Evolutionary conservation across 2,113 vertebrate genomes (phyloP).

Genomic region (Microtus montanus): DNA sequence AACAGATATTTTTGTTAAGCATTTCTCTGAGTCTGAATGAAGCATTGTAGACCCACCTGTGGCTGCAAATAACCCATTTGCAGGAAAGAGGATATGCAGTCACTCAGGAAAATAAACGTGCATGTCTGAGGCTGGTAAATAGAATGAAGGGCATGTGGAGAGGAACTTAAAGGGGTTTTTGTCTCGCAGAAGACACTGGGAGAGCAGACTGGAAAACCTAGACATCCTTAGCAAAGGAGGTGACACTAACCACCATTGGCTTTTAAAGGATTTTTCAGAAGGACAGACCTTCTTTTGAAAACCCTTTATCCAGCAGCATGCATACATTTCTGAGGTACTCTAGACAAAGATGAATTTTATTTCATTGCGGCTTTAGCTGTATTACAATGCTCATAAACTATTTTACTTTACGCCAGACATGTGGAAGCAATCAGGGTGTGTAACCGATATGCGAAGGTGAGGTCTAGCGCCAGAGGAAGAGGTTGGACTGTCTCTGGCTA

Average conservation of each 20-base stretch:
- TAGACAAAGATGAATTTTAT: conserved; percentile 82
- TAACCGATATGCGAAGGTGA: conserved; percentile 85
- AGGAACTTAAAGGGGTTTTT: conserved; percentile 73
- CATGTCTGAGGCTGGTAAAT: conserved; percentile 57
- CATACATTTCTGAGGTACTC: conserved; percentile 70
- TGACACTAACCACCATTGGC: conserved; percentile 68
- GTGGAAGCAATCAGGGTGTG: conserved; percentile 86
- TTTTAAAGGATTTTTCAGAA: conserved; percentile 78
- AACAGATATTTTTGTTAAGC: conserved; percentile 66
- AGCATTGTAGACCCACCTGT: conserved; percentile 53
- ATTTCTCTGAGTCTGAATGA: conserved; percentile 50
- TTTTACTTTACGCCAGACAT: conserved; percentile 86
- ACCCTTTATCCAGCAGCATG: conserved; percentile 48
- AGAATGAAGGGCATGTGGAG: conserved; percentile 60
- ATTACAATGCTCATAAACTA: conserved; percentile 83
- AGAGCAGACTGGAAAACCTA: conserved; percentile 63
- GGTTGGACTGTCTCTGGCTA: conserved; percentile 76
- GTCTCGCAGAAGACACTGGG: conserved; percentile 74
- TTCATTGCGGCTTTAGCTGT: conserved; percentile 79
- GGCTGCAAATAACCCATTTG: conserved; percentile 57
- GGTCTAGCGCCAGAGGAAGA: conserved; percentile 80
- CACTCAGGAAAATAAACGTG: conserved; percentile 66
- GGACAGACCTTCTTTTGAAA: conserved; percentile 73
- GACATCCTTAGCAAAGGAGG: conserved; percentile 60
- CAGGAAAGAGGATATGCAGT: conserved; percentile 67